These are phyloP conservation scores for Eupithecia dodoneata DNA, from an alignment of 2,888 invertebrate species.

Conservation along the genomic window DNA sequence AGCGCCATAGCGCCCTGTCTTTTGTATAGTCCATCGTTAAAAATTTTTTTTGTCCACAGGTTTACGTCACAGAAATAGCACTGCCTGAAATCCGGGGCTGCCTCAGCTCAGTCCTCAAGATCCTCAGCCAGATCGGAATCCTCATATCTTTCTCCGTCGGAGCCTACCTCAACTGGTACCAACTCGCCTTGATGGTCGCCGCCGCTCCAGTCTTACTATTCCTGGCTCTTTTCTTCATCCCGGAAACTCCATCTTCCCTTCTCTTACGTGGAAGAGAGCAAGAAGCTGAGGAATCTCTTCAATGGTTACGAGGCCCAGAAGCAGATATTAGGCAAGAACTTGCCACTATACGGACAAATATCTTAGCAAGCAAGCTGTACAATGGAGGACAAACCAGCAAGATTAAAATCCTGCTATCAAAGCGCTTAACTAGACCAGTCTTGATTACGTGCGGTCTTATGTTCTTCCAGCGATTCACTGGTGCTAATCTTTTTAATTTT, in stretches of 20 bases:
- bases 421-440: constrained; percentile 86
- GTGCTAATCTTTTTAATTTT: constrained; percentile 92
- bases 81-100: constrained; percentile 93
- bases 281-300: constrained; percentile 89
- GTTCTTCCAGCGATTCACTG: constrained; percentile 94
- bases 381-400: constrained; percentile 67
- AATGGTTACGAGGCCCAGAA: constrained; percentile 91
- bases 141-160: constrained; percentile 92
- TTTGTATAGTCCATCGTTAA: background rate
- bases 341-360: constrained; percentile 88
- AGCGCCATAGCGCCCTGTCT: too few relatives aligned
- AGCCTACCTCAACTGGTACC: constrained; percentile 92
- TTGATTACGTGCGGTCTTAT: constrained; percentile 93
- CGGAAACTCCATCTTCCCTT: constrained; percentile 94
- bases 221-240: constrained; percentile 89
- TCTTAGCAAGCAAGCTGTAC: constrained; percentile 79
- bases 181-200: constrained; percentile 91
- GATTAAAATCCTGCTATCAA: constrained; percentile 70
- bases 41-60: constrained; percentile 77
- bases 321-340: constrained; percentile 90
- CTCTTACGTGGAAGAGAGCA: constrained; percentile 89
- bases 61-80: constrained; percentile 96
- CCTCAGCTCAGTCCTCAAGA: constrained; percentile 93
- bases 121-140: constrained; percentile 93
- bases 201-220: constrained; percentile 90